A percentile compares a stretch with the other conserved stretches of the same genome.
Conservation (phyloP, 2,888 invertebrate genomes). For the Ophion ellenae region DNA sequence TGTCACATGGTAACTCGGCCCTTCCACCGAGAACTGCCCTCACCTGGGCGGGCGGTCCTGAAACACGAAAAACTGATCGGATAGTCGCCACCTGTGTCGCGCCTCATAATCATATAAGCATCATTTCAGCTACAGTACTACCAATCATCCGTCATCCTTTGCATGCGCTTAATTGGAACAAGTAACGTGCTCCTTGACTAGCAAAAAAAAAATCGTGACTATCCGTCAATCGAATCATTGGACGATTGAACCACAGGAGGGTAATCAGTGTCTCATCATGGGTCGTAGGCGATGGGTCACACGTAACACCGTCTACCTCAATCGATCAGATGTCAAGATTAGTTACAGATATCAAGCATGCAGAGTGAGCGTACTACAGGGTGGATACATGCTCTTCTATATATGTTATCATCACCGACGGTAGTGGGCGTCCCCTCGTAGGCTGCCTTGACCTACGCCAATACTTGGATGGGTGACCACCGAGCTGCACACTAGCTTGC, state of each 20-base stretch:
- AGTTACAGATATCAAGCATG: neutral
- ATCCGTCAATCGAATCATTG: neutral
- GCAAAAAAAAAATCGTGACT: neutral
- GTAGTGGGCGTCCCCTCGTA: neutral
- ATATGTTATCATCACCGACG: neutral
- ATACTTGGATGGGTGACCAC: neutral
- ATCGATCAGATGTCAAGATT: neutral
- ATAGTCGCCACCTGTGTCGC: slow-evolving; percentile 75
- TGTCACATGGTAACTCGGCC: slow-evolving; percentile 94
- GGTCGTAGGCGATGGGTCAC: neutral
- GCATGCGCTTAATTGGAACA: neutral
- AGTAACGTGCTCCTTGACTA: neutral
- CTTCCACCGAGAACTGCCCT: slow-evolving; percentile 91
- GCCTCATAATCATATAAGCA: slow-evolving; percentile 63
- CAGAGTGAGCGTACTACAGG: neutral
- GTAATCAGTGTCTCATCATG: neutral
- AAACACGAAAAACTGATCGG: slow-evolving; percentile 82
- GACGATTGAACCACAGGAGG: neutral
- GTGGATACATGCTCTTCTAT: neutral
- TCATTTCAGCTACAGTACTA: slow-evolving; percentile 70
- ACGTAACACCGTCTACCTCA: neutral
- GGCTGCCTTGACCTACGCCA: neutral
- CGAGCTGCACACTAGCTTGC: neutral
- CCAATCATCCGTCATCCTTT: slow-evolving; percentile 46
- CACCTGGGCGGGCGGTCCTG: slow-evolving; percentile 87